Evolutionary conservation across 2,888 invertebrate species (phyloP), one percentile per base, ranked within the genome.

Genomic region (Pollenia griseotomentosa): DNA sequence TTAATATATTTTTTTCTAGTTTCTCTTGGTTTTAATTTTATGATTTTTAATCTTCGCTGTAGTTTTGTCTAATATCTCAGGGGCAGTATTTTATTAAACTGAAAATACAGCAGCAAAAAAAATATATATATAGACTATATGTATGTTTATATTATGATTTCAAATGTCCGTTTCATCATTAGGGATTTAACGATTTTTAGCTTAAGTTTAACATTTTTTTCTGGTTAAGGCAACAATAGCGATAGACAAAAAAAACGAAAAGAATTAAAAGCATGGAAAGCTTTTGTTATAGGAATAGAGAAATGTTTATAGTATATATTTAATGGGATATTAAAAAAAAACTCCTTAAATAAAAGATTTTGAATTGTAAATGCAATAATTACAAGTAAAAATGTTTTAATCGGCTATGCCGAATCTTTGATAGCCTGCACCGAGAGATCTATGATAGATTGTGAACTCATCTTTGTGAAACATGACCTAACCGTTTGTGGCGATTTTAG

Each of bases 121-220:
- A 44, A 16, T 4, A n/a, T 66, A 19, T n/a, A n/a, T 53, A 71
- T 48, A 66, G 23, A 23, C 23, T 33, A 6, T 0, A 33, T 33
- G 6, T 33, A 33, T 33, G 33, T 33, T 33, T 33, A 33, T 74
- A 68, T 66, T 79, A 73, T 59, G 68, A 79, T 81, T 81, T 81
- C 23, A 71, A 77, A 70, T 81, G 81, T 81, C 71, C 81, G 55
- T 80, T 85, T 61, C 68, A 66, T 79, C 61, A 74, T 74, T 61
- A 65, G 63, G 59, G 80, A 65, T 73, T 81, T 85, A 68, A 57
- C 33, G 19, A 48, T 61, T 42, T 51, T 4, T n/a, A 16, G 33
- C 23, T 79, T 42, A 53, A 51, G 3, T 79, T 33, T 3, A 57
- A 16, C 16, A 33, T 63, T 42, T 9, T 66, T 46, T 23, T 12